Base-by-base conservation (phyloP, 2,113 vertebrate species). In the Thalassarche chlororhynchos region DNA sequence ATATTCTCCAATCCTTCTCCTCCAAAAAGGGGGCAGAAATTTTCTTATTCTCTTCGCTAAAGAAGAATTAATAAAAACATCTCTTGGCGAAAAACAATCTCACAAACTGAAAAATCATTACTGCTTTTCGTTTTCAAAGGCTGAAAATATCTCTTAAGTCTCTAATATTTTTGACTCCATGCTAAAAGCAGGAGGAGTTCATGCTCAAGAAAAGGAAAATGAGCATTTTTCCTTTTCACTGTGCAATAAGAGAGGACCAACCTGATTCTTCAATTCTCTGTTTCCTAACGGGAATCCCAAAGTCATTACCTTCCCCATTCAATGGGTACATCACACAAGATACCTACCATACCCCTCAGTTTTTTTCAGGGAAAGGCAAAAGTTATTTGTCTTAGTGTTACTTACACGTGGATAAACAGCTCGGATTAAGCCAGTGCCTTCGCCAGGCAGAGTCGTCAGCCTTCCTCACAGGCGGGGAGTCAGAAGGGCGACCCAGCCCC, bases 401-500 rank as follows among this genome's bases (percentile, higher is more conserved):
- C 51, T 71, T 20, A 25, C 8, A 46, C 29, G 19, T 1, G 1
- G 36, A 68, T n/a, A 36, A 82, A 72, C 17, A 40, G 36, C 42
- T 64, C 26, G 21, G n/a, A 32, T 44, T 49, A 66, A 77, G 52
- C 32, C 76, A 38, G 20, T 38, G 51, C 24, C 24, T 61, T 72
- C 4, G 2, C 12, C n/a, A n/a, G 57, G 38, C 51, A 60, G 47
- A 75, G 31, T 3, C 6, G 4, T 6, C 64, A 82, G 24, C 40
- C 28, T 66, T 55, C 28, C 36, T 29, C 10, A 8, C 24, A 40
- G 52, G 24, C 0, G 0, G 38, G 24, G 9, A 92, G 20, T n/a
- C 32, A 8, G 46, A 49, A 57, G 26, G 46, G 38, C 49, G 23
- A 51, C 49, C 49, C 49, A 8, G 18, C 46, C 46, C 4, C 42